Conservation (phyloP, 2,113 vertebrate species). For the Erythrocercus mccallii region DNA sequence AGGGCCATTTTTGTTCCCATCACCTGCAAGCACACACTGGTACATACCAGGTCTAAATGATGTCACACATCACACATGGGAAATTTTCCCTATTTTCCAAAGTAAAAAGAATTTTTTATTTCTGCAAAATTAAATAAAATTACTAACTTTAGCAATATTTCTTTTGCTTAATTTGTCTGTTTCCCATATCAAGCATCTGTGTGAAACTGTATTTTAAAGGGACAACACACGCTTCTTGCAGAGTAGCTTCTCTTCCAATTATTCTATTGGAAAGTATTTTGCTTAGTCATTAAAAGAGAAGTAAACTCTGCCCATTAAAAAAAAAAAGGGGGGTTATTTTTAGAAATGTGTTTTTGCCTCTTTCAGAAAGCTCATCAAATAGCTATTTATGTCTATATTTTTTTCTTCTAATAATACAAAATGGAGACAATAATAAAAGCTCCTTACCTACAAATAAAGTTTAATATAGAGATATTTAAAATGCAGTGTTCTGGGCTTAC, state of each 20-base stretch:
- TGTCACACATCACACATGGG: background rate
- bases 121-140: background rate
- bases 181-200: background rate
- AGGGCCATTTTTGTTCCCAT: background rate
- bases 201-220: background rate
- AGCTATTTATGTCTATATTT: background rate
- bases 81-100: background rate
- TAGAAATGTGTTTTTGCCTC: background rate
- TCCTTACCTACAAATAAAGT: background rate
- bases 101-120: background rate
- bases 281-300: background rate
- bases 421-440: background rate
- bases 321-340: background rate
- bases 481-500: background rate
- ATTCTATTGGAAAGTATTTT: background rate
- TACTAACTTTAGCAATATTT: background rate
- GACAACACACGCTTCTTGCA: background rate
- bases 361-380: background rate
- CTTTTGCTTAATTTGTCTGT: background rate
- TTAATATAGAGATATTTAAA: background rate
- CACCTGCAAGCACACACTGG: background rate
- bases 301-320: background rate
- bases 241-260: background rate
- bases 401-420: background rate
- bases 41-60: background rate